phyloP scores from a whole-genome alignment of 2,113 vertebrate genomes.

The Mungos mungo region DNA sequence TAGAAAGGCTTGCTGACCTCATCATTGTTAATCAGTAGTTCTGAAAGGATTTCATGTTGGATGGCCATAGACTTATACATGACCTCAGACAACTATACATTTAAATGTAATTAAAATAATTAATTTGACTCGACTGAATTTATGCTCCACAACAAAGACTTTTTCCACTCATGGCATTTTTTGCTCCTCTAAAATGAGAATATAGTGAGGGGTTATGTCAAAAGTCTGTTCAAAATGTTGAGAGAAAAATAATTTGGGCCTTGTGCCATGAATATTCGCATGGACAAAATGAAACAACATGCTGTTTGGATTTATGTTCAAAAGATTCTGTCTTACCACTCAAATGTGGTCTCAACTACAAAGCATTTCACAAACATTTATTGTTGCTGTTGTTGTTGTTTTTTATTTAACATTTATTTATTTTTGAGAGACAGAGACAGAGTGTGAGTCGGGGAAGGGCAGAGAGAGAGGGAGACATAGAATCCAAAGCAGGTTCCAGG shows the following conservation, averaged over 20 bases:
- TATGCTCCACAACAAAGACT: background rate
- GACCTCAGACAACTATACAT: background rate
- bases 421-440: no score
- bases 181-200: background rate
- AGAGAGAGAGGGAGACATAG: no score
- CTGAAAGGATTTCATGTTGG: background rate
- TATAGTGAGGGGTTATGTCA: background rate
- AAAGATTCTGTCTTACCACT: background rate
- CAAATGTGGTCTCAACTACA: background rate
- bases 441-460: no score
- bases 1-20: background rate
- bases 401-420: no score
- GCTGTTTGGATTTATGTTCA: background rate
- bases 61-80: background rate
- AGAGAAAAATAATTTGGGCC: background rate
- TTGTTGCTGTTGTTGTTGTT: no score
- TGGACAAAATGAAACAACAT: background rate
- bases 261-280: background rate
- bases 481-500: no score
- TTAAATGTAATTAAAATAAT: background rate
- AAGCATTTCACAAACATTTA: background rate
- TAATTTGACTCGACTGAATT: background rate
- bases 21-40: background rate
- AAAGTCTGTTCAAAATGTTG: background rate
- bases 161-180: background rate